Percentiles rank a stretch among this genome's conserved stretches.
phyloP scores from a whole-genome alignment of 2,113 vertebrate species.

The Orientallactaga bullata region DNA sequence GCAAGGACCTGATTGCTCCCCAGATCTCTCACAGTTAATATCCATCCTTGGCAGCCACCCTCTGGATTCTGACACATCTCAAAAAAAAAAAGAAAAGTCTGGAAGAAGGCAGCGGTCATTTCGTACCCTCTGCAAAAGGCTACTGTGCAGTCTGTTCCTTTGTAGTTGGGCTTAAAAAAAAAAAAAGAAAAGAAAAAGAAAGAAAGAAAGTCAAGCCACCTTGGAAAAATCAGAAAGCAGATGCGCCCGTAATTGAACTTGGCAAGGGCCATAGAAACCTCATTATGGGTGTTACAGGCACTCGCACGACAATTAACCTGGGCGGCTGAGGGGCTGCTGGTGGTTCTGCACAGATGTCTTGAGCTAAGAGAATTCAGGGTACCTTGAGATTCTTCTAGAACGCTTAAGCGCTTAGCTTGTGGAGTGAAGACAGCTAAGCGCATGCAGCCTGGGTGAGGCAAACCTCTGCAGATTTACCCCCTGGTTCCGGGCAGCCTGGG shows the following conservation, averaged over 20 bases:
- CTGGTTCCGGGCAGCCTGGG: too few species aligned
- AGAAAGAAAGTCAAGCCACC: slow-evolving; percentile 48
- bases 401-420: too few species aligned
- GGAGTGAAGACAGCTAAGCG: too few species aligned
- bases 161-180: not conserved
- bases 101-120: slow-evolving; percentile 68
- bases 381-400: too few species aligned
- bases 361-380: not conserved
- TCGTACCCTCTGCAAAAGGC: slow-evolving; percentile 75
- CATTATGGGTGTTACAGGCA: slow-evolving; percentile 73
- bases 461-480: not conserved
- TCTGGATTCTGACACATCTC: slow-evolving; percentile 81
- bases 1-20: slow-evolving; percentile 74
- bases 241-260: slow-evolving; percentile 72
- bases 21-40: slow-evolving; percentile 77
- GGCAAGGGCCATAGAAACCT: slow-evolving; percentile 77
- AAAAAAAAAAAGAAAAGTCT: slow-evolving; percentile 62
- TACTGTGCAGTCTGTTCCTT: slow-evolving; percentile 77
- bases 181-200: not conserved
- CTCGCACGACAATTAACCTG: slow-evolving; percentile 74
- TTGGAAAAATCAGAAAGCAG: slow-evolving; percentile 79
- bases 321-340: not conserved
- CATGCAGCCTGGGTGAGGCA: not conserved
- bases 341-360: slow-evolving; percentile 62
- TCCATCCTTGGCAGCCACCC: slow-evolving; percentile 79